A percentile compares a stretch with the other conserved stretches of the same genome.
Conservation (phyloP, 2,888 invertebrate genomes). For the Cheilosia impressa region DNA sequence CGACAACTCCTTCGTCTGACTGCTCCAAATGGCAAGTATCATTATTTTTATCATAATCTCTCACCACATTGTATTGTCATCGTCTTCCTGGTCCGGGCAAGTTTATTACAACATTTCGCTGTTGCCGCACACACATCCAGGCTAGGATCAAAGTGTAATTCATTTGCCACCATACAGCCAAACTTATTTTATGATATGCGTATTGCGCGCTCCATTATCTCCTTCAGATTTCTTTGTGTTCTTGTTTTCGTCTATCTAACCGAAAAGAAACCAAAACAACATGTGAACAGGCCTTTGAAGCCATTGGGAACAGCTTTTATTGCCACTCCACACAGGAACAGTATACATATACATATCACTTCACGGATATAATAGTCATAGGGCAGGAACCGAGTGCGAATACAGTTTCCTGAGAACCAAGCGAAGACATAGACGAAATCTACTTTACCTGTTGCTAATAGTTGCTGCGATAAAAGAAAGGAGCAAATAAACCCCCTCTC, state of each 20-base stretch:
- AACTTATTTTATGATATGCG: slow-evolving; percentile 52
- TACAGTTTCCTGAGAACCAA: slow-evolving; percentile 45
- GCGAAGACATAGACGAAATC: slow-evolving; percentile 54
- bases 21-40: slow-evolving; percentile 37
- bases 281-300: not conserved
- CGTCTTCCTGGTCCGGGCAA: slow-evolving; percentile 56
- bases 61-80: slow-evolving; percentile 60
- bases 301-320: slow-evolving; percentile 51
- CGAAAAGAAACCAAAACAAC: not conserved
- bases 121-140: not conserved
- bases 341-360: slow-evolving; percentile 31
- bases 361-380: slow-evolving; percentile 22
- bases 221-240: slow-evolving; percentile 26
- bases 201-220: slow-evolving; percentile 31
- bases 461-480: slow-evolving; percentile 33
- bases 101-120: slow-evolving; percentile 42
- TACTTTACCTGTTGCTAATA: slow-evolving; percentile 71
- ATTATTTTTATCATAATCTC: slow-evolving; percentile 58
- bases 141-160: slow-evolving; percentile 49
- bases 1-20: slow-evolving; percentile 15
- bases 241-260: slow-evolving; percentile 6
- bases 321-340: slow-evolving; percentile 47
- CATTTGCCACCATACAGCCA: slow-evolving; percentile 40
- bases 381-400: not conserved
- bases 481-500: not conserved